These are phyloP conservation scores for Dendrophyllia cribrosa DNA, from an alignment of 64 coral and sea anemone species.

Conservation along the genomic window DNA sequence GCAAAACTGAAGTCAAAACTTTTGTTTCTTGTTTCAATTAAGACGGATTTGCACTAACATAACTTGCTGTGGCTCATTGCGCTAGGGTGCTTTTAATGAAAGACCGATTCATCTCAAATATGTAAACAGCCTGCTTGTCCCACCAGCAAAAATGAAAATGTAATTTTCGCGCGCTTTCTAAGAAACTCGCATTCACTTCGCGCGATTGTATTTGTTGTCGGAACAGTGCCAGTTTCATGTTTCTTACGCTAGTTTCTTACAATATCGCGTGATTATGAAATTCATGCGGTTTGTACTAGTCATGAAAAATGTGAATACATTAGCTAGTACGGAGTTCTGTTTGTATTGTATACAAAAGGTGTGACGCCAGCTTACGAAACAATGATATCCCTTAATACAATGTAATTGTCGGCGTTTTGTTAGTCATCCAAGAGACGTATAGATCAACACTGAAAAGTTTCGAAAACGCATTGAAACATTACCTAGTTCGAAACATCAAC, in stretches of 20 bases:
- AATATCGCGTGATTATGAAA: constrained; percentile 31
- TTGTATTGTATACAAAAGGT: constrained; percentile 63
- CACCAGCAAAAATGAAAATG: constrained; percentile 46
- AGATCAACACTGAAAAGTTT: constrained; percentile 44
- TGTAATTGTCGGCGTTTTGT: constrained; percentile 55
- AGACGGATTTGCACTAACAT: constrained; percentile 8
- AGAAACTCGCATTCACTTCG: background rate
- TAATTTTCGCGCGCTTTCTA: constrained; percentile 42
- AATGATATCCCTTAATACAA: constrained; percentile 59
- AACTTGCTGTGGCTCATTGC: background rate
- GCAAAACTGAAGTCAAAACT: background rate
- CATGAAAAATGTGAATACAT: constrained; percentile 53
- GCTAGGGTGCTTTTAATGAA: constrained; percentile 13
- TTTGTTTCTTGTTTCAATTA: constrained; percentile 46
- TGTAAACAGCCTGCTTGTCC: constrained; percentile 46
- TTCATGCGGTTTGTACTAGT: constrained; percentile 34
- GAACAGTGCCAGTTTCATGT: background rate
- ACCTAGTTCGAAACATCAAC: constrained; percentile 8
- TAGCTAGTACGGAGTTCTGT: constrained; percentile 38
- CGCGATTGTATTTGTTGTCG: background rate
- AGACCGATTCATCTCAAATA: constrained; percentile 44
- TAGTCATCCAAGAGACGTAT: background rate
- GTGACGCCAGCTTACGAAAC: constrained; percentile 52
- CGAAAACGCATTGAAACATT: constrained; percentile 33
- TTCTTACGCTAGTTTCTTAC: background rate